These are phyloP conservation scores for Anoplius nigerrimus DNA, from an alignment of 2,888 invertebrate species.

Conservation along the genomic window DNA sequence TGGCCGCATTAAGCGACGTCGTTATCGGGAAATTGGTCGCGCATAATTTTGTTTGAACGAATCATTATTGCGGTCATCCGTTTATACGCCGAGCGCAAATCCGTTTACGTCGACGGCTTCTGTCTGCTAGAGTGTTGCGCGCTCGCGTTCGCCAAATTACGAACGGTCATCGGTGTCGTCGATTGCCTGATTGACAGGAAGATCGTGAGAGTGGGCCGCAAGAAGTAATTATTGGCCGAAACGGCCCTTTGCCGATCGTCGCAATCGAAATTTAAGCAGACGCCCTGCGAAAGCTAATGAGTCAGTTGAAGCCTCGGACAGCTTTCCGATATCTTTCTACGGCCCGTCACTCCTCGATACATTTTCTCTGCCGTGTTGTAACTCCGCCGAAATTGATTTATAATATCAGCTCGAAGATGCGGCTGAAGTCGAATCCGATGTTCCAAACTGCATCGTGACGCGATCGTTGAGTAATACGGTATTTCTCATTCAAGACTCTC, in stretches of 20 bases:
- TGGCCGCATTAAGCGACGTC: slow-evolving; percentile 38
- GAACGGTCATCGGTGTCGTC: slow-evolving; percentile 47
- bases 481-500: too few species aligned
- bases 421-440: too few species aligned
- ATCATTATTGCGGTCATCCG: slow-evolving; percentile 66
- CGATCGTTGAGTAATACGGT: too few species aligned
- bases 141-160: slow-evolving; percentile 40
- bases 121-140: neutral
- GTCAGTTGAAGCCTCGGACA: too few species aligned
- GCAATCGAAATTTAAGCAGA: slow-evolving; percentile 13
- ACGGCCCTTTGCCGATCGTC: slow-evolving; percentile 19
- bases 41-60: slow-evolving; percentile 66
- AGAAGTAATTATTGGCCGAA: slow-evolving; percentile 27
- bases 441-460: too few species aligned
- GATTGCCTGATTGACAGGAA: slow-evolving; percentile 27
- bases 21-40: slow-evolving; percentile 53
- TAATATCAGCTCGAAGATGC: too few species aligned
- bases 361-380: too few species aligned
- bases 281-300: neutral
- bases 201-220: slow-evolving; percentile 29
- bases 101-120: slow-evolving; percentile 46
- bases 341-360: too few species aligned
- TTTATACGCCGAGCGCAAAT: slow-evolving; percentile 57
- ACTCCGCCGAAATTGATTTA: too few species aligned
- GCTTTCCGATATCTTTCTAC: too few species aligned